A percentile compares a stretch with the other conserved stretches of the same genome.
Conservation (phyloP, 2,113 vertebrate species). For the Petromus typicus region DNA sequence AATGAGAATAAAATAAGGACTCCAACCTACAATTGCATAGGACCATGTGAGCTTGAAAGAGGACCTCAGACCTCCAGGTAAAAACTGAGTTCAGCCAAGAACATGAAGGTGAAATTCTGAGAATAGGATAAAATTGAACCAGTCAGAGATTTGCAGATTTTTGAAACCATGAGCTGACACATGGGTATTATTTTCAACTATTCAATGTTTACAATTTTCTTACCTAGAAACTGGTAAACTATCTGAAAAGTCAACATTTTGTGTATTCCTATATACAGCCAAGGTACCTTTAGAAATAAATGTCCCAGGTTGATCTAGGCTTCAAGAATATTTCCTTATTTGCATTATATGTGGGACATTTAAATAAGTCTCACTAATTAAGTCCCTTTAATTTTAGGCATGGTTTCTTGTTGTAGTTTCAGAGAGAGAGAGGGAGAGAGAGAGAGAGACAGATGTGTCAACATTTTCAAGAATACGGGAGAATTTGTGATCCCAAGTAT, state of each 20-base stretch:
- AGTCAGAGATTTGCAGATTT: not conserved
- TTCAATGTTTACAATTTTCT: not conserved
- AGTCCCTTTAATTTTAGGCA: conserved; percentile 25
- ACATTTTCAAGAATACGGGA: conserved; percentile 46
- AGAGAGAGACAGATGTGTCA: not conserved
- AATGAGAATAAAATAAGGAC: not conserved
- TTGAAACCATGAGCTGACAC: not conserved
- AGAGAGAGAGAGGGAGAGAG: not conserved
- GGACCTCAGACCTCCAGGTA: not conserved
- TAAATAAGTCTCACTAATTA: conserved; percentile 1
- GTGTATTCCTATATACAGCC: not conserved
- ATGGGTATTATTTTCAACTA: not conserved
- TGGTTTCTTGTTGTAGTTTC: conserved; percentile 25
- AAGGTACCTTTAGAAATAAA: conserved; percentile 45
- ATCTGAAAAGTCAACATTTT: conserved; percentile 51
- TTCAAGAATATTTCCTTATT: conserved; percentile 35
- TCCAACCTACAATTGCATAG: not conserved
- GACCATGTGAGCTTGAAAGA: not conserved
- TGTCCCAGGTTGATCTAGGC: not conserved
- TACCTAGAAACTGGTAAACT: not conserved
- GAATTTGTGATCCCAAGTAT: not conserved
- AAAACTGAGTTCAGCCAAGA: not conserved
- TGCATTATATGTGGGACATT: not conserved
- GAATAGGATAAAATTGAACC: not conserved
- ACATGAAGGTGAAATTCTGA: not conserved